Evolutionary conservation across 1,140 invertebrate genomes (phyloP).

Genomic region (Drosophila azteca): DNA sequence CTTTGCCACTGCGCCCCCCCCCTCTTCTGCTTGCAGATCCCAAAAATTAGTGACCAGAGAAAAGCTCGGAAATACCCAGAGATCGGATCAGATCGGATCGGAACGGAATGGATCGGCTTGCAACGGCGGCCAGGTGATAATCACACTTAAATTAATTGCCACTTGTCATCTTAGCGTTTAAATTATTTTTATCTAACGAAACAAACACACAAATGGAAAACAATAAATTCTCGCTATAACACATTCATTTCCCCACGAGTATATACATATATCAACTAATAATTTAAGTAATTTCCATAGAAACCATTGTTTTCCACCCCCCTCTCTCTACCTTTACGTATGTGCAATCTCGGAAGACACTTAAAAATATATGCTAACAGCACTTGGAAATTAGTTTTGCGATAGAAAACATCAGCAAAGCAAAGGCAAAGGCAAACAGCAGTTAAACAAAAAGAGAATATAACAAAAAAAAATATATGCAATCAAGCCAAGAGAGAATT

Average conservation of each 20-base stretch:
- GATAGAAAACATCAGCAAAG: conserved; percentile 26
- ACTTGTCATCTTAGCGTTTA: conserved; percentile 81
- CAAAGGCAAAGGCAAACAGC: conserved; percentile 9
- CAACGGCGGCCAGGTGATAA: conserved; percentile 74
- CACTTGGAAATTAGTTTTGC: conserved; percentile 68
- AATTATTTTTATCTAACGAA: conserved; percentile 79
- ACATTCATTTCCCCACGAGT: conserved; percentile 22
- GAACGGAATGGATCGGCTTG: conserved; percentile 39
- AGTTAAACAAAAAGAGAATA: conserved; percentile 14
- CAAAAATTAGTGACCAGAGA: conserved; percentile 70
- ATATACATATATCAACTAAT: conserved; percentile 34
- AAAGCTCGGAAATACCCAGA: conserved; percentile 71
- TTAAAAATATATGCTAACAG: conserved; percentile 27
- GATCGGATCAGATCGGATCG: conserved; percentile 5
- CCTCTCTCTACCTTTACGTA: conserved; percentile 27
- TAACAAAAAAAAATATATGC: conserved; percentile 10
- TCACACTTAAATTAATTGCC: conserved; percentile 82
- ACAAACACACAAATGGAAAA: conserved; percentile 21
- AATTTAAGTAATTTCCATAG: conserved; percentile 39
- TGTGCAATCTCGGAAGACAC: conserved; percentile 64
- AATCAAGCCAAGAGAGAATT: conserved; percentile 63
- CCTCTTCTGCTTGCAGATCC: conserved; percentile 52
- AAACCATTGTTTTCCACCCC: conserved; percentile 17
- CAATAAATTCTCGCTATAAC: conserved; percentile 32
- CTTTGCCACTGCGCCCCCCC: conserved; percentile 14